A percentile compares a stretch with the other conserved stretches of the same genome.
Conservation (phyloP, 2,113 vertebrate genomes). For the Nothoprocta pentlandii region DNA sequence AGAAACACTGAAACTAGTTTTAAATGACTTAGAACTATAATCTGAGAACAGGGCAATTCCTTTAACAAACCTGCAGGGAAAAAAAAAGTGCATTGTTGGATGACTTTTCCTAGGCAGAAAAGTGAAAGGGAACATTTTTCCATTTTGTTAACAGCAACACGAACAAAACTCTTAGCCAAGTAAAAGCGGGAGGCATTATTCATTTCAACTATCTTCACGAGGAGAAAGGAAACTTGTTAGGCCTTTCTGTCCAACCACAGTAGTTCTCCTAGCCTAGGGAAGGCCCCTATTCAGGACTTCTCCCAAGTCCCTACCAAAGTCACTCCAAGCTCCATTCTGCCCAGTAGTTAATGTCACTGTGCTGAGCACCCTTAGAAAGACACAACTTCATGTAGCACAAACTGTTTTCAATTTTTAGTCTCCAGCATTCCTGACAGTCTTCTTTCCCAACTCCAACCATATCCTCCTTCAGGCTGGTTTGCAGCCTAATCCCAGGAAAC, state of each 20-base stretch:
- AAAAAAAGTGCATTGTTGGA: neutral
- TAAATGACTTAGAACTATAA: neutral
- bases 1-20: neutral
- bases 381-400: rapidly evolving
- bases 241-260: neutral
- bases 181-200: neutral
- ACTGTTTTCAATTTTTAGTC: neutral
- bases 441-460: neutral
- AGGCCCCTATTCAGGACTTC: neutral
- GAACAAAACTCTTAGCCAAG: neutral
- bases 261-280: neutral
- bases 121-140: neutral
- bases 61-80: neutral
- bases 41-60: neutral
- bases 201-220: neutral
- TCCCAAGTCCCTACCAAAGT: neutral
- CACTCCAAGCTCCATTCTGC: neutral
- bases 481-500: neutral
- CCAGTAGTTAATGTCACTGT: neutral
- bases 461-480: neutral
- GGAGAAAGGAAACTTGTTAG: neutral
- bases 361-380: neutral
- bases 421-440: neutral
- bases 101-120: neutral
- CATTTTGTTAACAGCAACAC: neutral